Base-by-base conservation (phyloP, 2,113 vertebrate genomes). In the Tychaedon coryphoeus region DNA sequence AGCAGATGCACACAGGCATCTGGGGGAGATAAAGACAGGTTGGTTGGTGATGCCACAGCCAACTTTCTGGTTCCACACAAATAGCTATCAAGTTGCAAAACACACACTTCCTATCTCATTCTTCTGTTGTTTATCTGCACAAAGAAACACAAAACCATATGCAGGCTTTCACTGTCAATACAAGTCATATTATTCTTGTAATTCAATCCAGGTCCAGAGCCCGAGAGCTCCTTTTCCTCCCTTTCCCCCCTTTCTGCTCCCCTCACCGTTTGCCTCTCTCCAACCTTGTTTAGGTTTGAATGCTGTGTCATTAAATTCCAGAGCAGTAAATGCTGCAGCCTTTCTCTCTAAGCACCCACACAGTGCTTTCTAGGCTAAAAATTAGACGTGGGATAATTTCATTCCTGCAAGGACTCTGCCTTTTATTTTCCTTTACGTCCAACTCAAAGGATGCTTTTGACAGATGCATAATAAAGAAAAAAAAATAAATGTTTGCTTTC, bases 281-380 rank as follows among this genome's bases (percentile, higher is more conserved):
- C 78, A 95, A 25, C 45, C 79, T 84, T 95, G 53, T 76, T 94
- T 90, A 90, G 56, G 25, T 81, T 85, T 78, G 70, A 61, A 48
- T 40, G 57, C 79, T 91, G 80, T 72, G 86, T 90, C 94, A 94
- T 94, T 96, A 94, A 78, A 95, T 93, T 96, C 78, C 88, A 76
- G 43, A 69, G 67, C 25, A 82, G 64, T 87, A 92, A 87, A 79
- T 2, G 10, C 47, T 69, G 66, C 56, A 94, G 75, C 47, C 57
- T 84, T 54, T 84, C 51, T 69, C 74, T 77, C 83, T 36, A 66
- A 89, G 85, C 38, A 78, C 29, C 36, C 53, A 78, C 53, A 57
- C 2, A 1, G 34, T 61, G 71, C 50, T 82, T 76, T 92, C 60
- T 79, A 60, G 81, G 67, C 56, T 96, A 66, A 77, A 91, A 91